Percentiles rank a stretch among this genome's conserved stretches.
Evolutionary conservation across 1,140 invertebrate species (phyloP).

Genomic region (Chionoecetes opilio): DNA sequence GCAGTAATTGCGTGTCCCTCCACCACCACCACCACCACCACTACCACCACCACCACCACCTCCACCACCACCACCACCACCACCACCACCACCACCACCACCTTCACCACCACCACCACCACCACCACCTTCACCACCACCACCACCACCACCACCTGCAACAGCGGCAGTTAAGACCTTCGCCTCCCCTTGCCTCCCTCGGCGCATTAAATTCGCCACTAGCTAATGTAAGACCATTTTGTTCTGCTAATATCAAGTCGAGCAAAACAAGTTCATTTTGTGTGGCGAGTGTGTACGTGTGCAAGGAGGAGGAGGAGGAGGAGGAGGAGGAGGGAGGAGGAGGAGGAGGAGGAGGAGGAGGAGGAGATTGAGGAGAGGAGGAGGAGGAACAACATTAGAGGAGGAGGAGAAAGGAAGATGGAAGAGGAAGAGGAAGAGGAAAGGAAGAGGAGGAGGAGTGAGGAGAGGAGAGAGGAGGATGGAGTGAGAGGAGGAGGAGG

Average conservation of each 20-base stretch:
- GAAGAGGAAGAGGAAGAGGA: too few relatives aligned
- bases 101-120: background rate
- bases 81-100: background rate
- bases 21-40: too few relatives aligned
- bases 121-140: background rate
- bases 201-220: background rate
- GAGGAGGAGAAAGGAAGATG: too few relatives aligned
- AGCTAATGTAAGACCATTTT: background rate
- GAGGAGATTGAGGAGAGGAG: too few relatives aligned
- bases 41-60: too few relatives aligned
- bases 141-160: too few relatives aligned
- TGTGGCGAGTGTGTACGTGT: background rate
- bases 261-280: slow-evolving; percentile 20
- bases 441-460: background rate
- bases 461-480: too few relatives aligned
- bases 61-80: too few relatives aligned
- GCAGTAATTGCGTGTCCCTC: too few relatives aligned
- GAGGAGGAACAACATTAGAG: too few relatives aligned
- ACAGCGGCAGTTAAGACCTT: too few relatives aligned
- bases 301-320: background rate
- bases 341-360: too few relatives aligned
- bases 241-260: slow-evolving; percentile 29
- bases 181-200: background rate
- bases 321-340: background rate
- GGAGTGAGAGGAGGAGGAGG: background rate